Percentiles rank a stretch among this genome's conserved stretches.
phyloP scores from a whole-genome alignment of 1,140 invertebrate species.

The Hylaeus anthracinus region DNA sequence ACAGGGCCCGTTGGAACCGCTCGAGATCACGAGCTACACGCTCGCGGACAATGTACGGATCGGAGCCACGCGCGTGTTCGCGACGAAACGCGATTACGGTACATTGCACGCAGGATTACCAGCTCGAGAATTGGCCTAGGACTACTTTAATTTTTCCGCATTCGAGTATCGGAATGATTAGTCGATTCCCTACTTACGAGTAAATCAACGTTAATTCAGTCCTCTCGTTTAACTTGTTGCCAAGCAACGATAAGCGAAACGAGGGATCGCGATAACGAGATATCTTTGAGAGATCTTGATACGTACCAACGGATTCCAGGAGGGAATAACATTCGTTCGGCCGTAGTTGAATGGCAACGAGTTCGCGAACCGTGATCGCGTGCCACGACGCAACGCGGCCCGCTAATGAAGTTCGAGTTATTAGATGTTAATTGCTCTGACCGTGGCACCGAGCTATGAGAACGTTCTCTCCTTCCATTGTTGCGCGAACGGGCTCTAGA shows the following conservation, averaged over 20 bases:
- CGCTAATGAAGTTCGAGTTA: constrained; percentile 44
- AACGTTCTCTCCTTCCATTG: constrained; percentile 51
- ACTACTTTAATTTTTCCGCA: too few species aligned
- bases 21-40: constrained; percentile 14
- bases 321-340: neutral
- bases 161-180: too few species aligned
- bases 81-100: constrained; percentile 56
- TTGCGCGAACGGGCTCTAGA: neutral
- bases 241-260: too few species aligned
- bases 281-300: too few species aligned
- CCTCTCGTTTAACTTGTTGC: too few species aligned
- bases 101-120: constrained; percentile 29
- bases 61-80: constrained; percentile 46
- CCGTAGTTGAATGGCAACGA: neutral
- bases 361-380: constrained; percentile 12
- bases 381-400: neutral
- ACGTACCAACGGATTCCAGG: too few species aligned
- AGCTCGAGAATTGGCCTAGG: neutral
- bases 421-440: constrained; percentile 51
- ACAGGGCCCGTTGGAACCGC: constrained; percentile 38
- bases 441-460: constrained; percentile 40
- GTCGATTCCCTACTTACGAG: too few species aligned
- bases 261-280: too few species aligned
- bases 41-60: constrained; percentile 45
- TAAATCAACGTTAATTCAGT: too few species aligned